phyloP scores from a whole-genome alignment of 1,140 invertebrate genomes.

The Delia radicum region DNA sequence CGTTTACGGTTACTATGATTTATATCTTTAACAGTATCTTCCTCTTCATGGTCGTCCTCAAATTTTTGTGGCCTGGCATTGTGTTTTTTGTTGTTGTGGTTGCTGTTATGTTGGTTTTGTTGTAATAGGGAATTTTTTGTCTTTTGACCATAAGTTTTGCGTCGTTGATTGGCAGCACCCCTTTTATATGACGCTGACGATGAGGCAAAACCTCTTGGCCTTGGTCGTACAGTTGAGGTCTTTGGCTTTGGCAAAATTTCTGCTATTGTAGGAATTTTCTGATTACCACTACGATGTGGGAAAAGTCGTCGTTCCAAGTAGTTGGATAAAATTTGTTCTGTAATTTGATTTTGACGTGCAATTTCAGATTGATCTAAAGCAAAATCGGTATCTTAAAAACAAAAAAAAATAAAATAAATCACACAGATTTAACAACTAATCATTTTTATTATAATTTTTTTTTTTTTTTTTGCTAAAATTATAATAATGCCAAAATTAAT shows the following conservation, averaged over 20 bases:
- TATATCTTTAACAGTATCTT: neutral
- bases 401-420: neutral
- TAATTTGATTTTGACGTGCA: slow-evolving; percentile 70
- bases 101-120: neutral
- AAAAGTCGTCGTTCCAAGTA: slow-evolving; percentile 67
- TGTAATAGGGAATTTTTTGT: neutral
- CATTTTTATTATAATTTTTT: neutral
- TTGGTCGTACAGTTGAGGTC: slow-evolving; percentile 34
- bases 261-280: slow-evolving; percentile 61
- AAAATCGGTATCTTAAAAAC: slow-evolving; percentile 26
- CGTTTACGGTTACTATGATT: slow-evolving; percentile 3
- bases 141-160: neutral
- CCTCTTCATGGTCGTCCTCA: slow-evolving; percentile 1
- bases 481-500: neutral
- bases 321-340: slow-evolving; percentile 69
- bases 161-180: neutral
- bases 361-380: slow-evolving; percentile 62
- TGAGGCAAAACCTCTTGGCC: slow-evolving; percentile 40
- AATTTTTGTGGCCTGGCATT: neutral
- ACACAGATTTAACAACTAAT: neutral
- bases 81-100: neutral
- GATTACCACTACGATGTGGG: slow-evolving; percentile 57
- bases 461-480: neutral
- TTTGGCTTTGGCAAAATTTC: slow-evolving; percentile 63
- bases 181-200: neutral